A percentile compares a stretch with the other conserved stretches of the same genome.
phyloP scores from a whole-genome alignment of 1,140 invertebrate species.

The Brachionus rubens region DNA sequence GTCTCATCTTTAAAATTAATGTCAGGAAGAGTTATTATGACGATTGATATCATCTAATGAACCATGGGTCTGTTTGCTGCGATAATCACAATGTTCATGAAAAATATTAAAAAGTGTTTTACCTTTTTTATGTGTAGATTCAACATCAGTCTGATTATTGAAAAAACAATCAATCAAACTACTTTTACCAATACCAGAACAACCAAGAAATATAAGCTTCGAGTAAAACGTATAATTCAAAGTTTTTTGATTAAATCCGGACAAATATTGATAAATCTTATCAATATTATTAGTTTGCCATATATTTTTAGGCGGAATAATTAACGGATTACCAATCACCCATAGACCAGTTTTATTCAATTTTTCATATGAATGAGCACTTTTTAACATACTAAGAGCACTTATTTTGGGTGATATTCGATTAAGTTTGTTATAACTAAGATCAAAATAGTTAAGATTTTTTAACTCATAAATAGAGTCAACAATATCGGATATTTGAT shows the following conservation, averaged over 20 bases:
- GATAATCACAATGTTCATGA: background rate
- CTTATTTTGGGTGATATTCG: conserved; percentile 52
- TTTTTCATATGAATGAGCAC: conserved; percentile 55
- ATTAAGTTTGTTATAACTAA: conserved; percentile 54
- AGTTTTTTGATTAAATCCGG: conserved; percentile 54
- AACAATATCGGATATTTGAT: conserved; percentile 52
- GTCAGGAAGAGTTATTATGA: too few relatives aligned
- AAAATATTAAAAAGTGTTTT: conserved; percentile 45
- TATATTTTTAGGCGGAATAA: conserved; percentile 55
- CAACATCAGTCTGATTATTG: background rate
- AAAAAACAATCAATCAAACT: conserved; percentile 41
- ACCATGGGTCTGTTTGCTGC: background rate
- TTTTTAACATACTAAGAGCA: conserved; percentile 50
- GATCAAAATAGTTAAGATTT: conserved; percentile 52
- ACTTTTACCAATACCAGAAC: conserved; percentile 42
- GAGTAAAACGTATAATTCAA: conserved; percentile 56
- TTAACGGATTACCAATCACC: conserved; percentile 58
- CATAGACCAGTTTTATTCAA: conserved; percentile 56
- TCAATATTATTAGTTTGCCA: conserved; percentile 56
- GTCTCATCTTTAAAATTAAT: too few relatives aligned
- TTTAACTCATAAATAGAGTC: conserved; percentile 52
- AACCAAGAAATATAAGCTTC: conserved; percentile 56
- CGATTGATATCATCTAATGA: too few relatives aligned
- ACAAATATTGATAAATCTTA: conserved; percentile 57
- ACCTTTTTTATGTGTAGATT: conserved; percentile 48